A percentile compares a stretch with the other conserved stretches of the same genome.
phyloP scores from a whole-genome alignment of 2,888 invertebrate species.

The Megaustenia siamemsis region DNA sequence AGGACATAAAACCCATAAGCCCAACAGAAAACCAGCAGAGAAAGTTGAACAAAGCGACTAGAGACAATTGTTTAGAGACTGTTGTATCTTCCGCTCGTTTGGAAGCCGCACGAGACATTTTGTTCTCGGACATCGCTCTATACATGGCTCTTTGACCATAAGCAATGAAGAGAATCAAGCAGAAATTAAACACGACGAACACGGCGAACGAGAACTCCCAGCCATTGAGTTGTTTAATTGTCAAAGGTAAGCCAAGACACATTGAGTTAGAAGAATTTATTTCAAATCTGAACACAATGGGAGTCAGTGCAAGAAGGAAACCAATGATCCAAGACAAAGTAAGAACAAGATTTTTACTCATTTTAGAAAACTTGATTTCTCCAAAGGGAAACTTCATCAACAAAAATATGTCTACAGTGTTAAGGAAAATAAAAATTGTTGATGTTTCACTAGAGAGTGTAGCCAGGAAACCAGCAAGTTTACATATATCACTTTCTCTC shows the following conservation, averaged over 20 bases:
- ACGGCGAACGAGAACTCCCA: neutral
- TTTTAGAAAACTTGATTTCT: neutral
- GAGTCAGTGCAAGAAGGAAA: neutral
- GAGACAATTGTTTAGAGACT: no score
- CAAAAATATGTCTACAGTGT: constrained; percentile 4
- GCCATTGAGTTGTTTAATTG: neutral
- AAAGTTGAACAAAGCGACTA: no score
- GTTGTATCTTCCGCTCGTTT: no score
- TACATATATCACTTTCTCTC: no score
- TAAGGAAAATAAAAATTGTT: constrained; percentile 14
- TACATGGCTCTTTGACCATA: neutral
- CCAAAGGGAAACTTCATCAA: constrained; percentile 7
- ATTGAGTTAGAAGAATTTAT: neutral
- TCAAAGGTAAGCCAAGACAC: neutral
- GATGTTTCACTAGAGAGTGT: constrained; percentile 16
- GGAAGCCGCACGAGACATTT: no score
- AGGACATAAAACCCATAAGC: neutral
- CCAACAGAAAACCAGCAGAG: no score
- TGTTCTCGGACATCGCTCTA: neutral
- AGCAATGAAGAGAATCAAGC: neutral
- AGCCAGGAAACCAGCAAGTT: neutral
- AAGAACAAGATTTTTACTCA: neutral
- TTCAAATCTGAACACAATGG: neutral
- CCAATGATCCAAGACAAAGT: neutral
- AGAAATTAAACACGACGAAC: neutral